Evolutionary conservation across 1,140 invertebrate genomes (phyloP), one percentile per base, ranked within the genome.

Genomic region (Heliothis virescens): DNA sequence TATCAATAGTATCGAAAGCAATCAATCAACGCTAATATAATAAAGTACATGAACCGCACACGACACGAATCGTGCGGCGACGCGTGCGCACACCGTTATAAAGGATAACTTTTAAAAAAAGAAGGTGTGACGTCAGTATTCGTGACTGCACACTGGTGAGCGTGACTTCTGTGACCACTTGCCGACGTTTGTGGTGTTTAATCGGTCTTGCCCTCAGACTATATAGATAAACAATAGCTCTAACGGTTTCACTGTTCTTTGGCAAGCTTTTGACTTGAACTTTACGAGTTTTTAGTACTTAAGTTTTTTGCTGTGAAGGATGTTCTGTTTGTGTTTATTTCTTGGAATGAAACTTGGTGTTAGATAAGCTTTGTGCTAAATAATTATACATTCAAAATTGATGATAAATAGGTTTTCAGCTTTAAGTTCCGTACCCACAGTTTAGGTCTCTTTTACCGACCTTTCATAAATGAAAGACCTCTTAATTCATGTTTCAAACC

Each of bases 121-220:
- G 63, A 78, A 78, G 75, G 62, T 84, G 85, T 91, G 87, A 91
- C 90, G 91, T 91, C 86, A 92, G 75, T 77, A 80, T 80, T 91
- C 91, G 91, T 92, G 91, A 92, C 90, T 87, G 65, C 53, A 75
- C 76, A 79, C 84, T 67, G 78, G 74, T 60, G 67, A 79, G 81
- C 90, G 91, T 92, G 91, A 92, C 86, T 89, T 79, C 82, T 82
- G 85, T 92, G 91, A 92, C 91, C 91, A 90, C 84, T 87, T 88
- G 79, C 74, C 59, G 60, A 71, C 67, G 74, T 63, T 62, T 75
- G 67, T 79, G 52, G 48, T 48, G 75, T 79, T 79, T 82, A 80
- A 80, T 74, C 79, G 75, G 74, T 75, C 26, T 52, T 67, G 75
- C 63, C 75, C 75, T 78, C 74, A 76, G 60, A 76, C 60, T 60